These are phyloP conservation scores for Sweltsa coloradensis DNA, from an alignment of 1,140 invertebrate genomes.

Conservation along the genomic window DNA sequence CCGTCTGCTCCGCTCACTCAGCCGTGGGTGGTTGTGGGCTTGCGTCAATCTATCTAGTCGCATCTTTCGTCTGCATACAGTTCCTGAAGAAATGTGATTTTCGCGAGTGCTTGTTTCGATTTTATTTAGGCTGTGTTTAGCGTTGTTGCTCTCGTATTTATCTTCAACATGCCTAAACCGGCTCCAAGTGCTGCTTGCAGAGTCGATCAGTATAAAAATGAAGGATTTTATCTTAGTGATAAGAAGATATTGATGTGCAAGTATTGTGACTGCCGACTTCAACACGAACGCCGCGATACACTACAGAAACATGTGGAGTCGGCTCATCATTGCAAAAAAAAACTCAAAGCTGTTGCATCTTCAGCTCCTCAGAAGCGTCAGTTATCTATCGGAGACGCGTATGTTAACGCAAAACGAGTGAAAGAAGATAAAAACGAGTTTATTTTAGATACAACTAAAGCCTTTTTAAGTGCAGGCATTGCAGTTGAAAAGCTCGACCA, in stretches of 20 bases:
- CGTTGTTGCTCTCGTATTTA: too few relatives aligned
- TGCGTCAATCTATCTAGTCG: too few relatives aligned
- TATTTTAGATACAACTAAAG: background rate
- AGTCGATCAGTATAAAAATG: background rate
- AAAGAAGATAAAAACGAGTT: background rate
- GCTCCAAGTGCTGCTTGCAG: too few relatives aligned
- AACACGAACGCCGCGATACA: background rate
- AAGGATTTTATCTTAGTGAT: background rate
- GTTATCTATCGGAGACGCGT: background rate
- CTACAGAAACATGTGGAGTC: background rate
- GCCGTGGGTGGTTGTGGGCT: too few relatives aligned
- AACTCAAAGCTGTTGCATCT: too few relatives aligned
- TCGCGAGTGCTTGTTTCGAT: too few relatives aligned
- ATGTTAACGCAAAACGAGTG: background rate
- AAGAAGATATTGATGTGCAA: background rate
- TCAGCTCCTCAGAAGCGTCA: too few relatives aligned
- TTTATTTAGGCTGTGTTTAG: too few relatives aligned
- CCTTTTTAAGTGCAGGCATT: background rate
- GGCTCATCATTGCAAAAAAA: background rate
- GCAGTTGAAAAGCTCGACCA: background rate
- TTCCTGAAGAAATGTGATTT: too few relatives aligned
- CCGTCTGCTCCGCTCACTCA: too few relatives aligned
- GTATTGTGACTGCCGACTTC: background rate
- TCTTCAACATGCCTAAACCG: too few relatives aligned
- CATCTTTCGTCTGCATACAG: too few relatives aligned